These are phyloP conservation scores for Sebastes taczanowskii DNA, from an alignment of 2,797 vertebrate genomes.

Conservation along the genomic window DNA sequence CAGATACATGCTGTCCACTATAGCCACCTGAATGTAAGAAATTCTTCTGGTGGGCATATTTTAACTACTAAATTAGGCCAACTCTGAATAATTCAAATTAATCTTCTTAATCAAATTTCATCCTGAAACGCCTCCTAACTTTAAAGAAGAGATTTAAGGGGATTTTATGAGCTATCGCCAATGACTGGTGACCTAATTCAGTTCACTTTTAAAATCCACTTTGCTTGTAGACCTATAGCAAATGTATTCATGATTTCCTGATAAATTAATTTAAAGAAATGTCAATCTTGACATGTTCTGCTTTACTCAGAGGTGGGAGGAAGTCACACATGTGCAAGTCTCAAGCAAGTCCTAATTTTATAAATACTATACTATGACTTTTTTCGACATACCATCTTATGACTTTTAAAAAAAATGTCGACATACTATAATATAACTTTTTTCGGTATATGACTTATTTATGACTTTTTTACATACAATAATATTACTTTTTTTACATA, in stretches of 20 bases:
- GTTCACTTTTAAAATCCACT: slow-evolving; percentile 39
- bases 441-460: too few relatives aligned
- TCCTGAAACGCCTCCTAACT: slow-evolving; percentile 59
- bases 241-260: not conserved
- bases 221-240: slow-evolving; percentile 31
- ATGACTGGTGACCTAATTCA: slow-evolving; percentile 66
- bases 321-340: too few relatives aligned
- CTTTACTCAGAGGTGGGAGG: not conserved
- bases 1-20: not conserved
- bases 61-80: slow-evolving; percentile 51
- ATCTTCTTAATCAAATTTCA: slow-evolving; percentile 71
- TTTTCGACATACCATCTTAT: too few relatives aligned
- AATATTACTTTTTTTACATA: too few relatives aligned
- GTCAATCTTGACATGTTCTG: slow-evolving; percentile 3
- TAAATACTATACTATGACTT: too few relatives aligned
- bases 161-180: slow-evolving; percentile 49
- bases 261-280: slow-evolving; percentile 5
- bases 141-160: slow-evolving; percentile 66
- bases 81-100: slow-evolving; percentile 63
- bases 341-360: too few relatives aligned
- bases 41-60: not conserved
- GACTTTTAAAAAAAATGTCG: too few relatives aligned
- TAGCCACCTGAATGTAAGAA: not conserved
- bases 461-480: too few relatives aligned
- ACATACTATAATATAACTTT: too few relatives aligned